Evolutionary conservation across 2,797 vertebrate species (phyloP), one percentile per base, ranked within the genome.

Genomic region (Alauda arvensis): DNA sequence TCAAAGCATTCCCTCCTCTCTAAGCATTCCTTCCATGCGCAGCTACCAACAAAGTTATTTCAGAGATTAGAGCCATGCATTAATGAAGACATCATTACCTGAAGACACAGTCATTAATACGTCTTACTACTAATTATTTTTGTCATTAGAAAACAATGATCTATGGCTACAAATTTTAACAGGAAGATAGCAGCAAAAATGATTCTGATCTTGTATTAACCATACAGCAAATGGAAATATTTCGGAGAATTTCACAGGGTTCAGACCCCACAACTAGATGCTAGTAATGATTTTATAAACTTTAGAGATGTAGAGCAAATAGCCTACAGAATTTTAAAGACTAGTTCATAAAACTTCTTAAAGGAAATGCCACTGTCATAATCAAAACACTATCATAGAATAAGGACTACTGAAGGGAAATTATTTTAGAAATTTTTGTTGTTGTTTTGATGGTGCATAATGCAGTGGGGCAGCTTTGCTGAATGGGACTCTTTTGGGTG

Each of bases 1-100:
- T 89, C 67, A 92, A 76, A 87, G 46, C 19, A 48, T 69, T 79
- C 49, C 42, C 57, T 84, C 66, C 33, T 82, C 62, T 65, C 60
- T 80, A 60, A 79, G 67, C 48, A 39, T 77, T 84, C 66, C 49
- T 77, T 93, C 37, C 37, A 77, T 23, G 0, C 2, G 26, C 56
- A 77, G 66, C 83, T 87, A 70, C 72, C 57, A 77, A 85, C 25
- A 86, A 75, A 90, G 61, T 83, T 93, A 87, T 92, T 94, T 66
- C 55, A 79, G 65, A 80, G 74, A 82, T 78, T 80, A 90, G 45
- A 88, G 57, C 29, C 46, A 52, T 46, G 71, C 40, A 76, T 89
- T 95, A 94, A 93, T 78, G 80, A 93, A 94, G 86, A 83, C 23
- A 80, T 90, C 87, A 72, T 79, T 90, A 82, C 77, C 89, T 93